Percentiles rank a stretch among this genome's conserved stretches.
Conservation (phyloP, 2,113 vertebrate genomes). For the Tiliqua scincoides region DNA sequence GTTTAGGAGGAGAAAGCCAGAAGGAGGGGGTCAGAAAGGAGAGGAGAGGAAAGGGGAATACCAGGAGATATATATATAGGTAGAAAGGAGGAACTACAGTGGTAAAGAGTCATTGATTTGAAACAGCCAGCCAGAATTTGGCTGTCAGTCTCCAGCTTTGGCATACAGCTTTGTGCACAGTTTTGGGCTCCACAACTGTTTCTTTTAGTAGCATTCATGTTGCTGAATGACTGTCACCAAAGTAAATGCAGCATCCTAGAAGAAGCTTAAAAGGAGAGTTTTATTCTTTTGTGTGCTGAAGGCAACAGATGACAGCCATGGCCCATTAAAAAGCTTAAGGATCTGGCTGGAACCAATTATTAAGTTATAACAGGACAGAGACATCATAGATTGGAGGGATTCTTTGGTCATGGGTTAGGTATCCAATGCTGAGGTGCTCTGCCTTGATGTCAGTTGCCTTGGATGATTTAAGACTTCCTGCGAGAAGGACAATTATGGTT, state of each 20-base stretch:
- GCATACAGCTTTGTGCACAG: background rate
- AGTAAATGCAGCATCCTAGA: background rate
- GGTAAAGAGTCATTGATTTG: background rate
- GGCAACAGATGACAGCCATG: background rate
- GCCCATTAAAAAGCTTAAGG: conserved; percentile 12
- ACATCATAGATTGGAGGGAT: background rate
- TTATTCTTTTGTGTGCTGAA: background rate
- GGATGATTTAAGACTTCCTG: conserved; percentile 31
- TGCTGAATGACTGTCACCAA: background rate
- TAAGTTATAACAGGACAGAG: conserved; percentile 24
- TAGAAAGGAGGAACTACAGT: background rate
- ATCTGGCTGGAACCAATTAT: conserved; percentile 33
- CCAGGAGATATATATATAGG: background rate
- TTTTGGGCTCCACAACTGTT: background rate
- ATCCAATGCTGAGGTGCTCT: conserved; percentile 8
- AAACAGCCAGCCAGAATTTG: background rate
- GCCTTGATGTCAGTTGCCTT: conserved; percentile 8
- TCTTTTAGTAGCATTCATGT: background rate
- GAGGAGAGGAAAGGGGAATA: background rate
- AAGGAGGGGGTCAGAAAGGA: background rate
- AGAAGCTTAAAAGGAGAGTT: background rate
- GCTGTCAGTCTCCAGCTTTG: background rate
- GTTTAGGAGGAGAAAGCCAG: background rate
- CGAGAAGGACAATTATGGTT: conserved; percentile 22
- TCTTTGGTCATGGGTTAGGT: conserved; percentile 25